A percentile compares a stretch with the other conserved stretches of the same genome.
phyloP scores from a whole-genome alignment of 2,888 invertebrate species.

The Pristionchus arcanus region DNA sequence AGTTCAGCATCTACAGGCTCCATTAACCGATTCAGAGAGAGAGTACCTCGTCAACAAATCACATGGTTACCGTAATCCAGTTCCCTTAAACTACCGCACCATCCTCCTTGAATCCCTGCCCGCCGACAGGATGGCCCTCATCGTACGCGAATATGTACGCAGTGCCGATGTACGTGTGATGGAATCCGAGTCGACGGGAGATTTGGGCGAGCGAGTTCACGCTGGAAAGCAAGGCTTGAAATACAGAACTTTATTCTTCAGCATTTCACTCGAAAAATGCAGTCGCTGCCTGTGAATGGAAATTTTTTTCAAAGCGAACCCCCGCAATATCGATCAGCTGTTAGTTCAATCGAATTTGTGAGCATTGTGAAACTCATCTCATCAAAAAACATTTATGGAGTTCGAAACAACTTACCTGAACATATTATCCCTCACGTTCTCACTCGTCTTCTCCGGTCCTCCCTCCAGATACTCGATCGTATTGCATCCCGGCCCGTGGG shows the following conservation, averaged over 20 bases:
- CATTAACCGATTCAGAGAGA: background rate
- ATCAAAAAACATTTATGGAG: background rate
- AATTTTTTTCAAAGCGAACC: no score
- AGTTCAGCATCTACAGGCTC: background rate
- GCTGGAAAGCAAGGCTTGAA: slow-evolving; percentile 59
- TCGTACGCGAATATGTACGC: slow-evolving; percentile 79
- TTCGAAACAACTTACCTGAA: slow-evolving; percentile 62
- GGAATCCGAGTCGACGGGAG: slow-evolving; percentile 71
- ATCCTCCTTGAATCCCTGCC: slow-evolving; percentile 70
- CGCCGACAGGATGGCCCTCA: slow-evolving; percentile 74
- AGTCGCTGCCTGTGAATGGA: no score
- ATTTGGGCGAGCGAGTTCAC: slow-evolving; percentile 73
- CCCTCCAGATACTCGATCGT: slow-evolving; percentile 59
- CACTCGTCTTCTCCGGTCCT: slow-evolving; percentile 74
- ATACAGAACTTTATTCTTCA: background rate
- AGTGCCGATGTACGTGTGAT: slow-evolving; percentile 78
- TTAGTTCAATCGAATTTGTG: no score
- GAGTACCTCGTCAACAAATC: background rate
- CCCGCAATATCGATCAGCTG: no score
- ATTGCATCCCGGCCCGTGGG: slow-evolving; percentile 49
- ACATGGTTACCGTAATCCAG: background rate
- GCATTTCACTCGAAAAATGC: no score
- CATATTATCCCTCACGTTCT: slow-evolving; percentile 77
- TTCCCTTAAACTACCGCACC: slow-evolving; percentile 58
- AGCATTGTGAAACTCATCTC: background rate